These are phyloP conservation scores for Pangasius krempfi DNA, from an alignment of 2,797 vertebrate genomes.

Conservation along the genomic window DNA sequence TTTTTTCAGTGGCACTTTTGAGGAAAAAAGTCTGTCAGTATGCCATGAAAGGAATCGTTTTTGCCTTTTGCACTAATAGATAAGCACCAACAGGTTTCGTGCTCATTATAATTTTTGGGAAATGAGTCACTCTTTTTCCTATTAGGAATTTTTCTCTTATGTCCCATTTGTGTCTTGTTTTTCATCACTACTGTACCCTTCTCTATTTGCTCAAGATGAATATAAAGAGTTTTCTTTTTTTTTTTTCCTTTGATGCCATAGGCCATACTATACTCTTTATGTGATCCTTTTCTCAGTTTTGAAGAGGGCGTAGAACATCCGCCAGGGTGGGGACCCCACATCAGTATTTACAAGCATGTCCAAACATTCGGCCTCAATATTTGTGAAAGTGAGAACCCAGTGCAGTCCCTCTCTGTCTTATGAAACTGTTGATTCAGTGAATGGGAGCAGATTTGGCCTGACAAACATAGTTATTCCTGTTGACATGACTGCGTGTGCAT, in stretches of 20 bases:
- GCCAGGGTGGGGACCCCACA: constrained; percentile 44
- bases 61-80: not conserved
- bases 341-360: constrained; percentile 50
- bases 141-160: constrained; percentile 4
- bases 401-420: constrained; percentile 19
- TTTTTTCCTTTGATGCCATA: constrained; percentile 25
- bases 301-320: constrained; percentile 47
- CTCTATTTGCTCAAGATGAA: constrained; percentile 35
- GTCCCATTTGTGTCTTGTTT: not conserved
- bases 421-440: constrained; percentile 44
- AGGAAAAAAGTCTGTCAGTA: not conserved
- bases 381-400: constrained; percentile 42
- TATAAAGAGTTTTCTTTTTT: not conserved
- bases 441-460: constrained; percentile 59
- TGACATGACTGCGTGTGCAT: constrained; percentile 61
- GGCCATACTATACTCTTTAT: constrained; percentile 17
- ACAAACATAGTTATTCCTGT: constrained; percentile 51
- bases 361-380: constrained; percentile 39
- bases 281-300: constrained; percentile 21
- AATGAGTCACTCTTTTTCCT: constrained; percentile 30
- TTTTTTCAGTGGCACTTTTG: not conserved
- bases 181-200: constrained; percentile 19
- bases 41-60: not conserved
- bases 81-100: not conserved
- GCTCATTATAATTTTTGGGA: constrained; percentile 17